A percentile compares a stretch with the other conserved stretches of the same genome.
These are phyloP conservation scores for Hippocampus barbouri DNA, from an alignment of 2,113 vertebrate species.

Conservation along the genomic window DNA sequence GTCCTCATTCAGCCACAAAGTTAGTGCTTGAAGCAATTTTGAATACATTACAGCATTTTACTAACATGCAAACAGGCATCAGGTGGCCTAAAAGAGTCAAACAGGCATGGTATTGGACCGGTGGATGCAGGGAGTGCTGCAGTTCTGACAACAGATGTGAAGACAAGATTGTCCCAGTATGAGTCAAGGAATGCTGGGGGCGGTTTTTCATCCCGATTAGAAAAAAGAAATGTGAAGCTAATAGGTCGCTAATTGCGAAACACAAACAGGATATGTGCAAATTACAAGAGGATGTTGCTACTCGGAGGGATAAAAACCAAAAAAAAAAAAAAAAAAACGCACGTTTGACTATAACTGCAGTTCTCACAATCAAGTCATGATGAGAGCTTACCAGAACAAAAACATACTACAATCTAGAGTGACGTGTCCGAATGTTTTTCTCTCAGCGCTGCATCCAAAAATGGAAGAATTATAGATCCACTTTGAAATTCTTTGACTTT, in stretches of 20 bases:
- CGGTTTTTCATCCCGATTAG: neutral
- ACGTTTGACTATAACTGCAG: neutral
- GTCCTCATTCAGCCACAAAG: no score
- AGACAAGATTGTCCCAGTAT: neutral
- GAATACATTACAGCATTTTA: neutral
- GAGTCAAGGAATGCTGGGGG: neutral
- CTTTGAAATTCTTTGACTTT: no score
- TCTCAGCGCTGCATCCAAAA: neutral
- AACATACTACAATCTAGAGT: neutral
- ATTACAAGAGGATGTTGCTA: neutral
- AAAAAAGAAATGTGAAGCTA: neutral
- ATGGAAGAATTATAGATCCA: neutral
- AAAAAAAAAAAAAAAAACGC: neutral
- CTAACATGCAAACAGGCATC: neutral
- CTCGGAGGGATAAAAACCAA: neutral
- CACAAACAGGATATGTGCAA: slow-evolving; percentile 2
- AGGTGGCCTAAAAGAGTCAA: neutral
- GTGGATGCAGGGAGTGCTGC: no score
- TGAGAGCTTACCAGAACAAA: neutral
- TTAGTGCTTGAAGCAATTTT: neutral
- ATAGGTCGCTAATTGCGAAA: neutral
- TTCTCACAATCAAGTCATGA: neutral
- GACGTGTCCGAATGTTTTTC: neutral
- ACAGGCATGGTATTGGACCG: neutral
- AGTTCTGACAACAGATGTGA: neutral